phyloP scores from a whole-genome alignment of 2,113 vertebrate genomes.

The Caranx melampygus region DNA sequence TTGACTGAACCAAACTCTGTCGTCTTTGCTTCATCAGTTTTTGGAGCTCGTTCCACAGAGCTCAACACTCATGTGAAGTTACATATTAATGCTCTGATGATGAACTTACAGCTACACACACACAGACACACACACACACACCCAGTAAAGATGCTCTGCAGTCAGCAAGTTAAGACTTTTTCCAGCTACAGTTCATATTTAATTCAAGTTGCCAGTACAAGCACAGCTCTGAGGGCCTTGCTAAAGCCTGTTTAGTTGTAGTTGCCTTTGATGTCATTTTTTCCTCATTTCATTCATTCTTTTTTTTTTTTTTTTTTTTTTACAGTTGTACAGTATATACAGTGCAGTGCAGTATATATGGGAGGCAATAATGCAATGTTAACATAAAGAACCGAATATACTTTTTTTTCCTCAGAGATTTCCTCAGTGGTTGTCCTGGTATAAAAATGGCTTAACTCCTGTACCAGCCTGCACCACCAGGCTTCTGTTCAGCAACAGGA shows the following conservation, averaged over 20 bases:
- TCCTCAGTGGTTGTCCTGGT: background rate
- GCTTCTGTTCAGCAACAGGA: background rate
- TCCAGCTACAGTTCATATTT: conserved; percentile 9
- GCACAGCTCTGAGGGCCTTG: background rate
- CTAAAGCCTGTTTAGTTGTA: background rate
- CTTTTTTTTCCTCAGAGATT: background rate
- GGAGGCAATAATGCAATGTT: too few relatives aligned
- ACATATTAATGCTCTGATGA: conserved; percentile 29
- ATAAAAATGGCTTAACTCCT: background rate
- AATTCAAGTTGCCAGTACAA: conserved; percentile 6
- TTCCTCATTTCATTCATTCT: too few relatives aligned
- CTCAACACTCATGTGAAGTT: background rate
- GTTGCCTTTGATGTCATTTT: background rate
- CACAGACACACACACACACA: background rate
- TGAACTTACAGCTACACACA: background rate
- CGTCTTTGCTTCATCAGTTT: conserved; percentile 22
- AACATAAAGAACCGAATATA: background rate
- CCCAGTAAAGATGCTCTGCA: background rate
- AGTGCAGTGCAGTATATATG: too few relatives aligned
- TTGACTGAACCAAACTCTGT: conserved; percentile 30
- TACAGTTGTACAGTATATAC: too few relatives aligned
- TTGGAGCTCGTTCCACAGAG: conserved; percentile 14
- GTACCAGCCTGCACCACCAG: background rate
- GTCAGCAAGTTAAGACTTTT: background rate
- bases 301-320: too few relatives aligned